Conservation (phyloP, 2,797 vertebrate genomes). For the Lepilemur ruficaudatus region DNA sequence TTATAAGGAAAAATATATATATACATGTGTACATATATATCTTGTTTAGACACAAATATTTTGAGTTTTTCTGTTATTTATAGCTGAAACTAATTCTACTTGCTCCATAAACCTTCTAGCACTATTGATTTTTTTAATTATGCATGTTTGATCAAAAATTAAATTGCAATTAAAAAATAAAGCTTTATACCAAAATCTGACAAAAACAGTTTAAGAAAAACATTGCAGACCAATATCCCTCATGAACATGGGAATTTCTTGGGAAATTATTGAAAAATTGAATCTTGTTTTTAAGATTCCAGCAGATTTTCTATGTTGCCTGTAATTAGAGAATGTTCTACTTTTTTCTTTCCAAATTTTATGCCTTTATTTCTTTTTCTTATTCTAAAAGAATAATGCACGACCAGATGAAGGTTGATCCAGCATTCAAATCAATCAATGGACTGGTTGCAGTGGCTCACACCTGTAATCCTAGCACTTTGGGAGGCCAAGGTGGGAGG, state of each 20-base stretch:
- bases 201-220: not conserved
- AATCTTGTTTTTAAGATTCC: not conserved
- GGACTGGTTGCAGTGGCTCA: not conserved
- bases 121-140: not conserved
- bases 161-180: constrained; percentile 9
- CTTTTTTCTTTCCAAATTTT: not conserved
- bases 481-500: not conserved
- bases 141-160: not conserved
- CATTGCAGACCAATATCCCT: not conserved
- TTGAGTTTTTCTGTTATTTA: not conserved
- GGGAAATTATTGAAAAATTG: not conserved
- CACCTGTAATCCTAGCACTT: not conserved
- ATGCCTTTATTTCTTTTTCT: not conserved
- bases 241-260: not conserved
- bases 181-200: not conserved
- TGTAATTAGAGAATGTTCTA: not conserved
- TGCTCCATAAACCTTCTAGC: not conserved
- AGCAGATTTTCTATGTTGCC: not conserved
- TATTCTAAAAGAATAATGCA: not conserved
- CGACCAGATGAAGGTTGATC: not conserved
- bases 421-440: not conserved
- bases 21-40: too few relatives aligned
- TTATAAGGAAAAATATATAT: not conserved
- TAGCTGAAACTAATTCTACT: not conserved
- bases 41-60: not conserved